Evolutionary conservation across 2,113 vertebrate genomes (phyloP).

Genomic region (Leucosticte australis): DNA sequence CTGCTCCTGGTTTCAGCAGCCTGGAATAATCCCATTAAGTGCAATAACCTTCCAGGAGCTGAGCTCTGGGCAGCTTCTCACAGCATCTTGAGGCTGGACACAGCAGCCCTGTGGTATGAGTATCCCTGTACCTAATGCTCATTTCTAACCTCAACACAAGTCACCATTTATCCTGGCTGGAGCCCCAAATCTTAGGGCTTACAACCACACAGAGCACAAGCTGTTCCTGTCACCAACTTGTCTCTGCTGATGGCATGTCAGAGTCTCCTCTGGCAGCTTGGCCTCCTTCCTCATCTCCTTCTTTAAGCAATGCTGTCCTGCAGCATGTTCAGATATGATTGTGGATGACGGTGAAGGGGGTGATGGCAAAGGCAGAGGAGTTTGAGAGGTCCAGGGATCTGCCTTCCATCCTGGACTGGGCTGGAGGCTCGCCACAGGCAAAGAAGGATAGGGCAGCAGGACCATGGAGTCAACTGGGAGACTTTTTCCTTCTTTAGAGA

Average conservation of each 20-base stretch:
- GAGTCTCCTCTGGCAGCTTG: neutral
- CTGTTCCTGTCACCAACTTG: neutral
- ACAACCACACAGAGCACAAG: neutral
- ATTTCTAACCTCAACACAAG: neutral
- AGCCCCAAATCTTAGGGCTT: neutral
- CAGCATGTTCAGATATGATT: accelerated
- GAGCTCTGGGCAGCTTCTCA: neutral
- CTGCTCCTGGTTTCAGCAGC: constrained; percentile 24
- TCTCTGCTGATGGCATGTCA: neutral
- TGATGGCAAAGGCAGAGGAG: neutral
- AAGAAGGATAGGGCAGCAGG: neutral
- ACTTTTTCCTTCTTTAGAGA: neutral
- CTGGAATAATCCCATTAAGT: neutral
- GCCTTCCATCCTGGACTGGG: neutral
- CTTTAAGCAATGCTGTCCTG: neutral
- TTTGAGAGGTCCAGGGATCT: neutral
- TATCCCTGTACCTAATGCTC: neutral
- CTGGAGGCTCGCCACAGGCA: neutral
- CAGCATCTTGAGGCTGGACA: neutral
- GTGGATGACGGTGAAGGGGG: neutral
- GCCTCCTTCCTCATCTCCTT: neutral
- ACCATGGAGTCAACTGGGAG: neutral
- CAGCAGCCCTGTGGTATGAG: neutral
- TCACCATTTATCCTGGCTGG: neutral
- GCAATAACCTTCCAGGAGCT: neutral